Conservation (phyloP, 2,797 vertebrate genomes). For the Megaceryle alcyon region DNA sequence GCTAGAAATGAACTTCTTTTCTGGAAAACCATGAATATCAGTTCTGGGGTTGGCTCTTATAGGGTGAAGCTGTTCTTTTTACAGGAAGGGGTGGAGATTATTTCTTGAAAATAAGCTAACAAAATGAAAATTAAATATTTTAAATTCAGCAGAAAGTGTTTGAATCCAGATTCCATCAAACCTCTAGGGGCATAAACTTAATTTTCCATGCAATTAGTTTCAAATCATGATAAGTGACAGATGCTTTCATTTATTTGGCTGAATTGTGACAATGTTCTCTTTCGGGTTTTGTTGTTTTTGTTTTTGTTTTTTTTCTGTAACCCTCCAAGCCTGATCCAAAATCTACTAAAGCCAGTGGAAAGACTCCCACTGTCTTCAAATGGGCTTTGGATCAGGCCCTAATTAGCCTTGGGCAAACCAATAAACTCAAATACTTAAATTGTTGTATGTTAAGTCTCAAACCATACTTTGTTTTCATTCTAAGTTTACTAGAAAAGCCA, state of each 20-base stretch:
- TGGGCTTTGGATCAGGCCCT: conserved; percentile 8
- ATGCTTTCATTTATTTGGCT: conserved; percentile 39
- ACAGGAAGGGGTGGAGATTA: not conserved
- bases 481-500: not conserved
- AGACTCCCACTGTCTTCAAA: not conserved
- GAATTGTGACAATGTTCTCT: not conserved
- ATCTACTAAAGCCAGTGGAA: not conserved
- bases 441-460: not conserved
- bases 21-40: not conserved
- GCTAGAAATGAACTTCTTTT: not conserved
- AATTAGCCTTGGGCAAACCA: conserved; percentile 23
- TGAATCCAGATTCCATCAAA: conserved; percentile 12
- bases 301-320: not conserved
- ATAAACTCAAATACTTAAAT: not conserved
- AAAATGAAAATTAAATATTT: conserved; percentile 38
- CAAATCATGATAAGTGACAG: conserved; percentile 26
- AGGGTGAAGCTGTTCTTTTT: not conserved
- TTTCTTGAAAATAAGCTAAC: conserved; percentile 45
- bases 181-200: not conserved
- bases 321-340: not conserved
- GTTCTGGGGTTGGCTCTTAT: not conserved
- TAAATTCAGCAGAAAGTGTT: not conserved
- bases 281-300: not conserved
- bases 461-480: not conserved
- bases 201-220: conserved; percentile 54